Evolutionary conservation across 2,888 invertebrate species (phyloP).

Genomic region (Tipula confusa): DNA sequence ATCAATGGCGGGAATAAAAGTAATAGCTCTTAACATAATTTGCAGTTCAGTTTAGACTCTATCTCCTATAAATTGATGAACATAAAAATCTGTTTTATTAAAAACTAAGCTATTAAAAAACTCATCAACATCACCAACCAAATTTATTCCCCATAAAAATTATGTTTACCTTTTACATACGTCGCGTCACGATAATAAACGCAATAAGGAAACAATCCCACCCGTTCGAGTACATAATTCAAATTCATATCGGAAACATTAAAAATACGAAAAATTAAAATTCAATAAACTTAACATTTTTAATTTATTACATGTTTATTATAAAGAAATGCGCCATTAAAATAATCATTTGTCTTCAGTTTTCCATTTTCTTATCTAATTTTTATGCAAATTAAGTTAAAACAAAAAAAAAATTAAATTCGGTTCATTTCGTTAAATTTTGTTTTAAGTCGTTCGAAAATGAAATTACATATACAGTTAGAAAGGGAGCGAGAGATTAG

Average conservation of each 20-base stretch:
- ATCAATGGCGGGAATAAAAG: too few species aligned
- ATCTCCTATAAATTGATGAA: too few species aligned
- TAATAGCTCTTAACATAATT: too few species aligned
- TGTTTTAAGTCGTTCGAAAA: neutral
- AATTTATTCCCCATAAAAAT: too few species aligned
- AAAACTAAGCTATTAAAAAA: too few species aligned
- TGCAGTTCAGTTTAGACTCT: too few species aligned
- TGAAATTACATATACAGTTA: neutral
- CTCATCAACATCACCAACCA: too few species aligned
- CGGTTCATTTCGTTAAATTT: neutral
- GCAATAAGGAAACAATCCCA: neutral
- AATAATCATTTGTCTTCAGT: constrained; percentile 9
- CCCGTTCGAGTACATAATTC: neutral
- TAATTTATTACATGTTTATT: constrained; percentile 12
- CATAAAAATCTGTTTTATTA: too few species aligned
- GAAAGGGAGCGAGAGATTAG: neutral
- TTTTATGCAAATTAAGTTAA: constrained; percentile 12
- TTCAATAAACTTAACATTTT: neutral
- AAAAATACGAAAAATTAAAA: neutral
- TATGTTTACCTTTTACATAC: too few species aligned
- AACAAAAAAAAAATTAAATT: neutral
- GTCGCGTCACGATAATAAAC: neutral
- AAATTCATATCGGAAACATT: neutral
- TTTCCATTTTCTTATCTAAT: constrained; percentile 25
- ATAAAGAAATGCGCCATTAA: constrained; percentile 1